A percentile compares a stretch with the other conserved stretches of the same genome.
Evolutionary conservation across 2,797 vertebrate species (phyloP).

Genomic region (Cyclopterus lumpus): DNA sequence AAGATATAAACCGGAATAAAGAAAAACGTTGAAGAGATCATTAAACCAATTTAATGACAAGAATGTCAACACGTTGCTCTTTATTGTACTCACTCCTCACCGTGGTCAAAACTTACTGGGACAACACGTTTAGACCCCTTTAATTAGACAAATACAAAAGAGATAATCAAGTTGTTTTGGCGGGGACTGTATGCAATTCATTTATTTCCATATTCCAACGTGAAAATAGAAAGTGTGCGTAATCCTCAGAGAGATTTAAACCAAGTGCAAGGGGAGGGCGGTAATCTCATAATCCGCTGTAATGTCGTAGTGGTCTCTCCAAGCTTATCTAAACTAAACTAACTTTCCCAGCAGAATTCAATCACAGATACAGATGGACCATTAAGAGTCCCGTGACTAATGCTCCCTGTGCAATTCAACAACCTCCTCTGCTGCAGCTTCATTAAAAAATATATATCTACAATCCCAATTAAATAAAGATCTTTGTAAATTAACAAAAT

Average conservation of each 20-base stretch:
- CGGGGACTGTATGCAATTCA: conserved; percentile 46
- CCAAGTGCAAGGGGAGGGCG: conserved; percentile 49
- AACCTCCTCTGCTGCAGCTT: conserved; percentile 24
- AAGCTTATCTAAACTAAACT: conserved; percentile 72
- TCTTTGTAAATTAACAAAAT: neutral
- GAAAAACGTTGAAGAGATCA: neutral
- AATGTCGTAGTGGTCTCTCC: conserved; percentile 72
- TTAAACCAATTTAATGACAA: neutral
- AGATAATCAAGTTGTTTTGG: conserved; percentile 18
- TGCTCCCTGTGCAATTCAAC: conserved; percentile 34
- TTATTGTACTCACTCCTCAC: neutral
- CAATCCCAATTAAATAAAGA: conserved; percentile 37
- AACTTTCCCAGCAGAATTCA: conserved; percentile 70
- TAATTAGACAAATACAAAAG: conserved; percentile 46
- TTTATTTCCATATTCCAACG: conserved; percentile 58
- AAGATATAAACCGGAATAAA: neutral
- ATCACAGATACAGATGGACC: conserved; percentile 58
- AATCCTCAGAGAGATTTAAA: conserved; percentile 68
- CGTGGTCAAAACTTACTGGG: neutral
- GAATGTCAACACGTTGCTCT: neutral
- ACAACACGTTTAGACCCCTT: conserved; percentile 14
- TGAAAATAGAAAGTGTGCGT: conserved; percentile 66
- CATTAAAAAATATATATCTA: conserved; percentile 17
- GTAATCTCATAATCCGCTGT: conserved; percentile 80
- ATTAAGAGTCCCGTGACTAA: conserved; percentile 42